phyloP scores from a whole-genome alignment of 2,797 vertebrate genomes.

The Parauchenoglanis punctatus region DNA sequence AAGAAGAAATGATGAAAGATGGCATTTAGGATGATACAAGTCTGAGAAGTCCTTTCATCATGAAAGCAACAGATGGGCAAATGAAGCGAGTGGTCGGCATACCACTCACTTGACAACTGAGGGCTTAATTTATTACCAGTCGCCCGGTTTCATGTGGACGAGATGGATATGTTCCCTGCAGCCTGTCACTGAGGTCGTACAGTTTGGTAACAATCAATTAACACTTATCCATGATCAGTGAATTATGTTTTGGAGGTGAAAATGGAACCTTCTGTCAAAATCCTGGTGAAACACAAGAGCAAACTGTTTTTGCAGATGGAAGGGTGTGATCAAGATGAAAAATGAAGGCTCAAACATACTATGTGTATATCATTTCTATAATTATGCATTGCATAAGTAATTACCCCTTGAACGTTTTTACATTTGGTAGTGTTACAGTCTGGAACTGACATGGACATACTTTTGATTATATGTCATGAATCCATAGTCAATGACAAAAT shows the following conservation, averaged over 20 bases:
- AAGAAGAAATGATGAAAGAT: slow-evolving; percentile 17
- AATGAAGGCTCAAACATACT: not conserved
- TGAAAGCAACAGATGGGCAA: slow-evolving; percentile 56
- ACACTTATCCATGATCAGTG: not conserved
- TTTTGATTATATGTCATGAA: not conserved
- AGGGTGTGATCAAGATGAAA: not conserved
- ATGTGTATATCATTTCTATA: not conserved
- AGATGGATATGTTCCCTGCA: slow-evolving; percentile 16
- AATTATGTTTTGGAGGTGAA: slow-evolving; percentile 10
- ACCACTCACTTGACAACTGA: slow-evolving; percentile 40
- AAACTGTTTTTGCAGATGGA: not conserved
- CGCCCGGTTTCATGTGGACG: slow-evolving; percentile 37
- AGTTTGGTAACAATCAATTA: slow-evolving; percentile 23
- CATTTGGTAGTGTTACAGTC: not conserved
- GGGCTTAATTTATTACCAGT: slow-evolving; percentile 50
- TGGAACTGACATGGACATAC: not conserved
- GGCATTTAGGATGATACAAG: slow-evolving; percentile 28
- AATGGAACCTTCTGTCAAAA: not conserved
- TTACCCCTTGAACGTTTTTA: not conserved
- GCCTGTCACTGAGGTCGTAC: not conserved
- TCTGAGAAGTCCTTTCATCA: slow-evolving; percentile 51
- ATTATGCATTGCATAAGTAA: not conserved
- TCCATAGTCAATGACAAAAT: no score
- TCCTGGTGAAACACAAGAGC: not conserved
- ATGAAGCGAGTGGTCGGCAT: slow-evolving; percentile 34